Evolutionary conservation across 2,797 vertebrate species (phyloP), one percentile per base, ranked within the genome.

Genomic region (Propithecus perrieri): DNA sequence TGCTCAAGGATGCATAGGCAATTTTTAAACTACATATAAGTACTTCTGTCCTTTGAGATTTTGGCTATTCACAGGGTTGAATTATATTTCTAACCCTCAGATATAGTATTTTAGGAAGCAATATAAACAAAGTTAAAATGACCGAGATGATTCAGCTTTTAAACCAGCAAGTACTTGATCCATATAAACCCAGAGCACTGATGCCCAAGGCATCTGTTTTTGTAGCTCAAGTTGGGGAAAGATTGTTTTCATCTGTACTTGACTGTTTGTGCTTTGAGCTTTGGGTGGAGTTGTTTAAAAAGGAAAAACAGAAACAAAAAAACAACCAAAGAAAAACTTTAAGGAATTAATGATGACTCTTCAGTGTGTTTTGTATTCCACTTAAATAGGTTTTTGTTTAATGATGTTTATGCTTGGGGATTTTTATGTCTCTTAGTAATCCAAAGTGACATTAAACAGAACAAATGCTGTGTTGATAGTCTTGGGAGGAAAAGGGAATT

Each of bases 311-410:
- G 65, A 94, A 96, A 95, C 61, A 69, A 59, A 80, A 96, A 95
- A 91, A 95, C 48, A 97, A 98, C 26, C 87, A 74, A 94, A 96
- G 97, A 96, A 95, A 97, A 98, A 98, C 90, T 95, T 96, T 87
- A 97, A 97, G 96, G 95, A 97, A 94, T 97, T 97, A 98, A 97
- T 97, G 95, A 97, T 94, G 95, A 95, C 96, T 97, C 96, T 97
- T 96, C 41, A 92, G 95, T 98, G 97, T 96, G 85, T 97, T 97
- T 97, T 96, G 41, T 96, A 95, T 98, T 98, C 95, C 93, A 97
- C 93, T 97, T 98, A 94, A 98, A 96, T 96, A 98, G 96, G 80
- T 96, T 98, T 97, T 97, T 97, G 85, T 98, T 97, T 97, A 98
- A 97, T 96, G 96, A 86, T 97, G 96, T 97, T 98, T 98, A 96